Evolutionary conservation across 1,140 invertebrate genomes (phyloP).

Genomic region (Drosophila ficusphila): DNA sequence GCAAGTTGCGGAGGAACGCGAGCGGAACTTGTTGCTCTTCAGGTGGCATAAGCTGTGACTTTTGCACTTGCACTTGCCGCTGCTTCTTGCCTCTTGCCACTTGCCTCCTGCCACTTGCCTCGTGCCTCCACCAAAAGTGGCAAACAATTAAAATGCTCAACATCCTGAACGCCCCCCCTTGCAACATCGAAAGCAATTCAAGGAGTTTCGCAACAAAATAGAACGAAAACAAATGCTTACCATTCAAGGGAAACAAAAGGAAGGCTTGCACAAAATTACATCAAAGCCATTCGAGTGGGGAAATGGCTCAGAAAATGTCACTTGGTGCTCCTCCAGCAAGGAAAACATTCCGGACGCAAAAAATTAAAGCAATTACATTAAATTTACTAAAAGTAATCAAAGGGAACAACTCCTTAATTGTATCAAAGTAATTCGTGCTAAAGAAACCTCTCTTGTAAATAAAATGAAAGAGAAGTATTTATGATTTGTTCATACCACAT

Average conservation of each 20-base stretch:
- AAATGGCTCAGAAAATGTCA: background rate
- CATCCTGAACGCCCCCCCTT: background rate
- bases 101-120: conserved; percentile 3
- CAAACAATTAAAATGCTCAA: conserved; percentile 74
- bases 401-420: background rate
- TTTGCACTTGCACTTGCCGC: conserved; percentile 53
- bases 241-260: background rate
- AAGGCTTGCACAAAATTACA: background rate
- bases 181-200: conserved; percentile 15
- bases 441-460: too few relatives aligned
- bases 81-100: background rate
- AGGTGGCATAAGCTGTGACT: conserved; percentile 66
- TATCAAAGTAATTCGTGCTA: too few relatives aligned
- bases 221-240: background rate
- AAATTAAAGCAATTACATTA: background rate
- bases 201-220: background rate
- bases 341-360: background rate
- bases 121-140: conserved; percentile 31
- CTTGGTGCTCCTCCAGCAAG: background rate
- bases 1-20: background rate
- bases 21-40: conserved; percentile 60
- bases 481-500: too few relatives aligned
- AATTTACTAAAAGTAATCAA: background rate
- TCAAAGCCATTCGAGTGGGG: background rate
- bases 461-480: too few relatives aligned